Conservation (phyloP, 2,888 invertebrate genomes). For the Trilocha varians region DNA sequence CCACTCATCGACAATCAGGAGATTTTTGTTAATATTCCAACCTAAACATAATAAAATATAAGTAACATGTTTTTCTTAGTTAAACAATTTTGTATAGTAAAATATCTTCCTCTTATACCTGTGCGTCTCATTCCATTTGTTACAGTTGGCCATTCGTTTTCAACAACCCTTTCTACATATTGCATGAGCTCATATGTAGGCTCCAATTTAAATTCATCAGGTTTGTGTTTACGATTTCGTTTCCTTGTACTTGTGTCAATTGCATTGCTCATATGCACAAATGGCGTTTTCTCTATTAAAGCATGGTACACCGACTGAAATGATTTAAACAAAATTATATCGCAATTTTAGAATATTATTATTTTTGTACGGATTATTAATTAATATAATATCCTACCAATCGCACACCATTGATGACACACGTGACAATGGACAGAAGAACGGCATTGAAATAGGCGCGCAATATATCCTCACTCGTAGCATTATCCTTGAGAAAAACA, state of each 20-base stretch:
- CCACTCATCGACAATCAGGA: slow-evolving; percentile 75
- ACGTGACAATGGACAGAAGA: slow-evolving; percentile 49
- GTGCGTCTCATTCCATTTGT: slow-evolving; percentile 37
- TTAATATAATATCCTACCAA: slow-evolving; percentile 29
- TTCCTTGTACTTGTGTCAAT: slow-evolving; percentile 39
- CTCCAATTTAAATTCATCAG: slow-evolving; percentile 22
- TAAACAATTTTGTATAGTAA: background rate
- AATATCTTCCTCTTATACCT: slow-evolving; percentile 31
- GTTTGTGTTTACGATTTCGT: slow-evolving; percentile 11
- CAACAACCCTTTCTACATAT: slow-evolving; percentile 60
- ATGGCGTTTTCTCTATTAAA: slow-evolving; percentile 22
- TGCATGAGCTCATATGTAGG: slow-evolving; percentile 47
- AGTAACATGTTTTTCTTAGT: background rate
- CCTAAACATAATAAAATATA: slow-evolving; percentile 41
- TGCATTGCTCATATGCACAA: slow-evolving; percentile 32
- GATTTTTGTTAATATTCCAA: slow-evolving; percentile 73
- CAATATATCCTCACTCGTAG: slow-evolving; percentile 69
- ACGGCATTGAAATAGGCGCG: slow-evolving; percentile 81
- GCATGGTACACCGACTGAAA: slow-evolving; percentile 30
- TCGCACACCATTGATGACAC: slow-evolving; percentile 39
- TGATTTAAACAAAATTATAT: no score
- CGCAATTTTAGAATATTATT: background rate
- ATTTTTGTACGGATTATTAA: background rate
- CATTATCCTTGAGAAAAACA: slow-evolving; percentile 70
- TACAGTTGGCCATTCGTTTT: slow-evolving; percentile 64